Conservation (phyloP, 2,888 invertebrate species). For the Bombyx huttoni region DNA sequence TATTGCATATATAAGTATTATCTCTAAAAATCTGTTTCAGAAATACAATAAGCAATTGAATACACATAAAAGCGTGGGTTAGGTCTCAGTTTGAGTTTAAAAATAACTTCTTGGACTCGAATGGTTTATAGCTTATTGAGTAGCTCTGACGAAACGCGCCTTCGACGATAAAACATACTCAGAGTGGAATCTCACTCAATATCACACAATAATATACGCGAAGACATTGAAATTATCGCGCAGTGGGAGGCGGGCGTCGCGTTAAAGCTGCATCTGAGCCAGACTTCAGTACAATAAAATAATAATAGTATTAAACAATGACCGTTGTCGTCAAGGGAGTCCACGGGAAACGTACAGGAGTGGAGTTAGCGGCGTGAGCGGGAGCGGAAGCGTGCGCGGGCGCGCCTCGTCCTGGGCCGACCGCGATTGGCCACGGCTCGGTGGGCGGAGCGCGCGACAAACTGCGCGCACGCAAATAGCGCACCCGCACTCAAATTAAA, state of each 20-base stretch:
- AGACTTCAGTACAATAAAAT: conserved; percentile 56
- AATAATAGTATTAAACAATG: conserved; percentile 65
- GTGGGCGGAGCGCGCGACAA: conserved; percentile 58
- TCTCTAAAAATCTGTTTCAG: conserved; percentile 27
- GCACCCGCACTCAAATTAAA: conserved; percentile 70
- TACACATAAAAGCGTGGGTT: conserved; percentile 66
- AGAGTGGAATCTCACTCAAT: conserved; percentile 65
- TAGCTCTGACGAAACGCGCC: conserved; percentile 63
- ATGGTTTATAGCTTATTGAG: conserved; percentile 72
- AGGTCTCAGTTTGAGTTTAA: conserved; percentile 53
- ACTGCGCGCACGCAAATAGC: conserved; percentile 71
- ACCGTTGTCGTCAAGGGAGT: conserved; percentile 55
- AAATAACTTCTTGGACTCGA: conserved; percentile 65
- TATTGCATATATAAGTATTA: no score
- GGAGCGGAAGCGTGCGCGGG: conserved; percentile 32
- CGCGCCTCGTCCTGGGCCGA: conserved; percentile 36
- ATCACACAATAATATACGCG: conserved; percentile 55
- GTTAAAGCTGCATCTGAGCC: conserved; percentile 22
- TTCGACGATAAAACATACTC: conserved; percentile 58
- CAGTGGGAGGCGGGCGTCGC: conserved; percentile 55
- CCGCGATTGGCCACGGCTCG: conserved; percentile 51
- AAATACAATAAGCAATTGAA: conserved; percentile 67
- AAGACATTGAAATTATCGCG: conserved; percentile 68
- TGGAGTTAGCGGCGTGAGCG: conserved; percentile 25
- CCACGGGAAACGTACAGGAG: conserved; percentile 19